phyloP scores from a whole-genome alignment of 2,113 vertebrate genomes.

The Hemiscyllium ocellatum region DNA sequence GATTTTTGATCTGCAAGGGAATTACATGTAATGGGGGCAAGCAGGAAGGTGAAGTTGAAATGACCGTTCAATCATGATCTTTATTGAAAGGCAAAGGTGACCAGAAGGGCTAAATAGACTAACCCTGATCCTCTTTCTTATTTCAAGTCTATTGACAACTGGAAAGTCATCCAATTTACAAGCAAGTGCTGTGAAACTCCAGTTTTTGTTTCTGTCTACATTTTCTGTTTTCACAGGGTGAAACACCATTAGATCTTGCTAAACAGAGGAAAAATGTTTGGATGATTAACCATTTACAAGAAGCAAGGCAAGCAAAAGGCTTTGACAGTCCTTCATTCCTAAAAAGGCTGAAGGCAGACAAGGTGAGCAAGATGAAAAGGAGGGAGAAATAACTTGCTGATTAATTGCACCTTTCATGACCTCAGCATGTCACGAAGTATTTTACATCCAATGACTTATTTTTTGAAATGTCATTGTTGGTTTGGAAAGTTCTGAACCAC shows the following conservation, averaged over 20 bases:
- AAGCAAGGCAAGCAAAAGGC: constrained; percentile 93
- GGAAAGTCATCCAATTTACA: neutral
- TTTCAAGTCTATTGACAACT: neutral
- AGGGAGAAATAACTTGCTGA: neutral
- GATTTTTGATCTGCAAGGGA: neutral
- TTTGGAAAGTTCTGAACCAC: neutral
- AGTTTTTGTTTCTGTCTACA: neutral
- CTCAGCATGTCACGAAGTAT: neutral
- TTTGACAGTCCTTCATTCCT: constrained; percentile 95
- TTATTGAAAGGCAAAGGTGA: neutral
- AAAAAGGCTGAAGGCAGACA: constrained; percentile 92
- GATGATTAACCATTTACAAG: constrained; percentile 98
- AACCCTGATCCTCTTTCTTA: neutral
- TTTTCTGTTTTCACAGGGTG: constrained; percentile 62
- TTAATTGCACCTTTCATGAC: neutral
- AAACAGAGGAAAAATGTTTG: constrained; percentile 97
- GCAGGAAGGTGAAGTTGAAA: neutral
- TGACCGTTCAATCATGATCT: neutral
- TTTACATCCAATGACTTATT: neutral
- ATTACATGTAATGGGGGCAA: neutral
- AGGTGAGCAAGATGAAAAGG: constrained; percentile 58
- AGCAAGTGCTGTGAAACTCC: neutral
- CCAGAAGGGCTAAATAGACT: neutral
- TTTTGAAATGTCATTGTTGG: neutral
- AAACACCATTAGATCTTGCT: constrained; percentile 92